Evolutionary conservation across 2,888 invertebrate species (phyloP), one percentile per base, ranked within the genome.

Genomic region (Doris montereyensis): DNA sequence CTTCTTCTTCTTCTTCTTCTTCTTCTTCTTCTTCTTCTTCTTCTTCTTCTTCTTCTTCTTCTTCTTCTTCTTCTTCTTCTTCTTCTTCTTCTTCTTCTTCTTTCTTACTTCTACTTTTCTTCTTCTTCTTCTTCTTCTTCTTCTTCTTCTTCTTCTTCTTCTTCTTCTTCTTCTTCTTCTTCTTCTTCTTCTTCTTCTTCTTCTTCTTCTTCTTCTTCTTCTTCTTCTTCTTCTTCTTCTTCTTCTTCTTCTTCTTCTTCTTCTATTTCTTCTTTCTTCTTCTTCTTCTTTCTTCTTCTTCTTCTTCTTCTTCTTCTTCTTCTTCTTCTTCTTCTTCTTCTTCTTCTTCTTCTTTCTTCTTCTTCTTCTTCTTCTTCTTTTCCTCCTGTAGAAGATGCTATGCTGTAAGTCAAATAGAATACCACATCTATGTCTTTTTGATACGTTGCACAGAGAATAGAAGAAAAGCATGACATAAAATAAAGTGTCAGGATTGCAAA

Each of bases 211-310:
- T 72, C 72, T 72, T 41, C 52, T 67, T 21, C 41, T 34, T 26
- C 67, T 28, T 65, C 76, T 35, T 41, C n/a, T 76, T 65, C 60
- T 70, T 21, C 71, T 24, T 24, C 57, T 72, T 30, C n/a, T n/a
- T 17, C 60, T 4, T 41, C 52, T 35, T 28, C 65, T 41, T 35
- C 60, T 34, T 65, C 52, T 72, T 24, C 65, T 32, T 73, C 67
- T 73, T 58, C 65, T 5, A n/a, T 21, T 21, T 13, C 62, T 21
- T 21, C 4, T 21, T 5, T 62, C 21, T 21, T 21, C 8, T 62
- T 21, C 21, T 62, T 5, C 21, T 62, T 5, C 21, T 62, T 5
- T 21, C 8, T 10, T 62, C 62, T 13, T 62, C 62, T 13, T n/a
- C 62, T 5, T 21, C 62, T 5, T n/a, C 62, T 5, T 21, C 62